Evolutionary conservation across 2,797 vertebrate species (phyloP).

Genomic region (Anisognathus igniventris): DNA sequence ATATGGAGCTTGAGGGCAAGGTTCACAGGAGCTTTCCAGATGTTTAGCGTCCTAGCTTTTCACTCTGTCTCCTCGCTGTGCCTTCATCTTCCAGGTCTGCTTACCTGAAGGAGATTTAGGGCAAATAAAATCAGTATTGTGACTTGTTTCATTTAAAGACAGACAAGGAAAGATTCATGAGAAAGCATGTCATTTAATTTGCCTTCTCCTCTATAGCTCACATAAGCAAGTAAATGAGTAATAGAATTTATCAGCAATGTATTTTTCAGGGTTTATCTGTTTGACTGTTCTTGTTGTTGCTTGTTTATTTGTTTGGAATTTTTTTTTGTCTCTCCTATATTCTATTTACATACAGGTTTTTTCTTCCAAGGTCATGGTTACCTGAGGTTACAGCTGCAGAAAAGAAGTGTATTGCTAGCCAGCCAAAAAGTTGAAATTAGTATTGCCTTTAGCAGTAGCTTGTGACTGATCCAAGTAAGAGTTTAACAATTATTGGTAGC

Average conservation of each 20-base stretch:
- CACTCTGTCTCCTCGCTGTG: not conserved
- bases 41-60: not conserved
- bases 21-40: not conserved
- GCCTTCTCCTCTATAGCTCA: accelerated
- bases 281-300: not conserved
- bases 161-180: not conserved
- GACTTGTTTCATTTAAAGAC: not conserved
- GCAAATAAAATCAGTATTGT: not conserved
- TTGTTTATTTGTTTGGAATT: not conserved
- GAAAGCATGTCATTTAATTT: not conserved
- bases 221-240: not conserved
- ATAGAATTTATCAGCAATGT: not conserved
- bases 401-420: not conserved
- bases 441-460: not conserved
- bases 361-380: not conserved
- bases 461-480: not conserved
- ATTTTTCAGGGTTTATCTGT: accelerated
- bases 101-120: not conserved
- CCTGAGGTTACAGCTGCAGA: not conserved
- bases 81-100: not conserved
- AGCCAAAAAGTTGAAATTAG: not conserved
- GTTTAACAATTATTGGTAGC: not conserved
- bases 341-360: not conserved
- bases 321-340: not conserved
- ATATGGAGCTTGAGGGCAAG: not conserved